Evolutionary conservation across 2,888 invertebrate species (phyloP).

Genomic region (Drosophila prostipennis): DNA sequence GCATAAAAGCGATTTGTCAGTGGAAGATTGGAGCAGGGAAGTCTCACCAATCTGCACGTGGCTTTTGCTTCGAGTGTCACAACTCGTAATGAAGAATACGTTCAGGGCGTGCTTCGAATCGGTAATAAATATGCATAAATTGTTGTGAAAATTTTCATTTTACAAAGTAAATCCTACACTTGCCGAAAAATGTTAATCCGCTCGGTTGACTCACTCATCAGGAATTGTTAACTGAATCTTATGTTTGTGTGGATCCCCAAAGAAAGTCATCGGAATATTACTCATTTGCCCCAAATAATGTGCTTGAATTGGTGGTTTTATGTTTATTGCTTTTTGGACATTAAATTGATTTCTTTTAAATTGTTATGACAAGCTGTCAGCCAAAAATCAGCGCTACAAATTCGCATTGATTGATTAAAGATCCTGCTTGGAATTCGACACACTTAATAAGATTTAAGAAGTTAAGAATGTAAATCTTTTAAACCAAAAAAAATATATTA

Average conservation of each 20-base stretch:
- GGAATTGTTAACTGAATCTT: constrained; percentile 9
- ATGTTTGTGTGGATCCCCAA: constrained; percentile 5
- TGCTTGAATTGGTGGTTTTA: constrained; percentile 6
- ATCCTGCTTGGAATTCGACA: constrained; percentile 12
- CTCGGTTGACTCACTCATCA: constrained; percentile 29
- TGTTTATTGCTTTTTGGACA: constrained; percentile 24
- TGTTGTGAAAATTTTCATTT: constrained; percentile 10
- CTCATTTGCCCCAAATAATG: constrained; percentile 46
- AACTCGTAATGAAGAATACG: constrained; percentile 47
- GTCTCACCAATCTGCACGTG: constrained; percentile 30
- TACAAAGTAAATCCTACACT: constrained; percentile 23
- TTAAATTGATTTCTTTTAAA: constrained; percentile 46
- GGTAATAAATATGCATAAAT: constrained; percentile 15
- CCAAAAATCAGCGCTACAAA: neutral
- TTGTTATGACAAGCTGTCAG: constrained; percentile 50
- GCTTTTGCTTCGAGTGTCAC: constrained; percentile 11
- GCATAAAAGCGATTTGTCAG: constrained; percentile 18
- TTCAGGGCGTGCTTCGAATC: constrained; percentile 37
- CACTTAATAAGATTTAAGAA: neutral
- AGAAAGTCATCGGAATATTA: constrained; percentile 21
- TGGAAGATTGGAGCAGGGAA: neutral
- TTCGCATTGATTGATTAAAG: constrained; percentile 21
- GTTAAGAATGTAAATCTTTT: neutral
- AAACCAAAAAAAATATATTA: neutral
- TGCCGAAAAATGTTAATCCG: constrained; percentile 24